Evolutionary conservation across 2,797 vertebrate genomes (phyloP).

Genomic region (Lepus townsendii): DNA sequence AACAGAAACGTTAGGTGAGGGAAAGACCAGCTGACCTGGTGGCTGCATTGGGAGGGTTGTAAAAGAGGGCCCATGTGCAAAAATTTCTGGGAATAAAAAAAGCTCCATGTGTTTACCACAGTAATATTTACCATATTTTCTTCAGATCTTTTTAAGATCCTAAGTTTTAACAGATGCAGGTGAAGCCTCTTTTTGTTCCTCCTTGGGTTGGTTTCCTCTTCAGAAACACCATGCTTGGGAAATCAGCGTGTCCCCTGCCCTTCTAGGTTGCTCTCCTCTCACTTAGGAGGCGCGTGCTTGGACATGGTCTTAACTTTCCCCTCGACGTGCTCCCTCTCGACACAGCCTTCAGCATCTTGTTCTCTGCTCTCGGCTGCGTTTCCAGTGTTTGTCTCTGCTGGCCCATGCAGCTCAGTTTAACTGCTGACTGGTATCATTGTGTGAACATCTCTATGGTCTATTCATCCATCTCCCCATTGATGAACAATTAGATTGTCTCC

Average conservation of each 20-base stretch:
- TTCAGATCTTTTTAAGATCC: not conserved
- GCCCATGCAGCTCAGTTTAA: not conserved
- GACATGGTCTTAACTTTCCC: not conserved
- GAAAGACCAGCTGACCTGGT: not conserved
- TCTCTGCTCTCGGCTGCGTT: not conserved
- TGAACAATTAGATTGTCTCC: slow-evolving; percentile 7
- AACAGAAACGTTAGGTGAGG: not conserved
- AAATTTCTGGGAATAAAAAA: slow-evolving; percentile 9
- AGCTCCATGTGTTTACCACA: not conserved
- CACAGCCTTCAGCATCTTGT: not conserved
- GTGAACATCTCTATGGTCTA: not conserved
- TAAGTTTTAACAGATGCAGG: slow-evolving; percentile 15
- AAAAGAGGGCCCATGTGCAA: not conserved
- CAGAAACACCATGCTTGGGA: not conserved
- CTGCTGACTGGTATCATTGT: not conserved
- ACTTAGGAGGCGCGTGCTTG: not conserved
- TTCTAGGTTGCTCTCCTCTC: not conserved
- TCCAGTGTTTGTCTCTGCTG: not conserved
- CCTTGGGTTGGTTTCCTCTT: not conserved
- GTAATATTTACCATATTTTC: slow-evolving; percentile 46
- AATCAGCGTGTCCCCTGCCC: not conserved
- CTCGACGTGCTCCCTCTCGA: not conserved
- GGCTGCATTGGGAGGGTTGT: not conserved
- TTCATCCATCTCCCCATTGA: not conserved
- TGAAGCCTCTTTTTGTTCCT: not conserved